Evolutionary conservation across 1,140 invertebrate genomes (phyloP), one percentile per base, ranked within the genome.

Genomic region (Druon quercuslanigerum): DNA sequence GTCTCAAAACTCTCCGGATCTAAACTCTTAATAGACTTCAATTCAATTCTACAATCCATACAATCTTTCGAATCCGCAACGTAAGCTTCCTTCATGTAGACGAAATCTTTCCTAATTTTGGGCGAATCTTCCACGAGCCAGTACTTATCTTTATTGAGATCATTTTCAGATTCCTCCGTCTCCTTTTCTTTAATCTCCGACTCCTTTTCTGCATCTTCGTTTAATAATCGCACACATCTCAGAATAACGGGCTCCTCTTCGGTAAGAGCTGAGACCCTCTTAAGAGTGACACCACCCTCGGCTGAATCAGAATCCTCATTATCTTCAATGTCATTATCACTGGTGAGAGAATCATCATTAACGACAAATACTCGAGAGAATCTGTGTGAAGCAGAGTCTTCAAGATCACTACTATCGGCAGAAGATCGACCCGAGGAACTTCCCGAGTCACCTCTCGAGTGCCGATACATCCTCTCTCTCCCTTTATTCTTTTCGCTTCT

Each of bases 351-450:
- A 57, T 93, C 93, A 8, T 94, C 93, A 83, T 96, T 96, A 1
- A 96, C 95, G 0, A 96, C 93, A 82, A 96, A 95, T 0, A 96
- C 94, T 17, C 94, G 92, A 0, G 95, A 95, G 84, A 96, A 96
- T 19, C 93, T 92, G 14, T 94, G 93, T 0, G 94, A 92, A 14
- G 94, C 93, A n/a, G 92, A 92, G 19, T 94, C 94, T 8, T 94
- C 94, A 2, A 94, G 92, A 71, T 95, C 94, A 40, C 93, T 94
- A 80, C 94, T 94, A 51, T 94, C 94, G n/a, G 94, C 94, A 0
- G 93, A 92, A 0, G 92, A 92, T 11, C 92, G 88, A 3, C 90
- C 91, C 0, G 92, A 93, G 1, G 92, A 93, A 57, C 91, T 90
- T 33, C 89, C 90, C 3, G 92, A 91, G 60, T 93, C 90, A 40